These are phyloP conservation scores for Ctenosaura bakeri DNA, from an alignment of 2,797 vertebrate species.

Conservation along the genomic window DNA sequence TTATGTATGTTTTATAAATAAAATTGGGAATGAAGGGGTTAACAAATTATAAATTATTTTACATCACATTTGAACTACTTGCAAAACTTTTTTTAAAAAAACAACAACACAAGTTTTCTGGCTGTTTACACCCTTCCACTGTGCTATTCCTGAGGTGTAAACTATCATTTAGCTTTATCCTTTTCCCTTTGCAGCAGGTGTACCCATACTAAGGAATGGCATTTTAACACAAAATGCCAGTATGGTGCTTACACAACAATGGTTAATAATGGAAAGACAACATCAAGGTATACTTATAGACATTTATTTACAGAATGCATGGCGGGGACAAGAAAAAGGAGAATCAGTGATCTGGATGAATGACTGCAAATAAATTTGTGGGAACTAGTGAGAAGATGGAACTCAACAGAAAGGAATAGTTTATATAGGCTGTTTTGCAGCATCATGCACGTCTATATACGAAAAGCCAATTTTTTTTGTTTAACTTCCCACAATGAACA, in stretches of 20 bases:
- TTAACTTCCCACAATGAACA: conserved; percentile 90
- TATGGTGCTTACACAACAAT: conserved; percentile 82
- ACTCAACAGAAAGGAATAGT: conserved; percentile 80
- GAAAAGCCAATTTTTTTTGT: conserved; percentile 88
- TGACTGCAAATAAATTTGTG: conserved; percentile 79
- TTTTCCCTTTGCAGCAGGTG: conserved; percentile 81
- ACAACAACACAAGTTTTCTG: conserved; percentile 49
- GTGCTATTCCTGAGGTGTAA: conserved; percentile 77
- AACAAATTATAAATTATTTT: conserved; percentile 56
- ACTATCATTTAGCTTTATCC: conserved; percentile 58
- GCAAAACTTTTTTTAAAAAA: conserved; percentile 10
- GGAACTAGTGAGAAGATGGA: conserved; percentile 79
- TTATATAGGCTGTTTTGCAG: conserved; percentile 83
- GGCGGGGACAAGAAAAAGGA: conserved; percentile 74
- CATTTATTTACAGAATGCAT: conserved; percentile 82
- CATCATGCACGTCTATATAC: conserved; percentile 89
- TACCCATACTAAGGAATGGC: conserved; percentile 81
- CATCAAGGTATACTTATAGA: conserved; percentile 81
- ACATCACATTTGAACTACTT: conserved; percentile 50
- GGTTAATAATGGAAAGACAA: conserved; percentile 86
- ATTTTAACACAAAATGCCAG: conserved; percentile 87
- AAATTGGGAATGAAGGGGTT: conserved; percentile 57
- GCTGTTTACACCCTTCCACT: conserved; percentile 78
- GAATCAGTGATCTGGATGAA: conserved; percentile 78
- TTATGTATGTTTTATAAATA: conserved; percentile 51